These are phyloP conservation scores for Poecilia latipinna DNA, from an alignment of 2,113 vertebrate genomes.

Conservation along the genomic window DNA sequence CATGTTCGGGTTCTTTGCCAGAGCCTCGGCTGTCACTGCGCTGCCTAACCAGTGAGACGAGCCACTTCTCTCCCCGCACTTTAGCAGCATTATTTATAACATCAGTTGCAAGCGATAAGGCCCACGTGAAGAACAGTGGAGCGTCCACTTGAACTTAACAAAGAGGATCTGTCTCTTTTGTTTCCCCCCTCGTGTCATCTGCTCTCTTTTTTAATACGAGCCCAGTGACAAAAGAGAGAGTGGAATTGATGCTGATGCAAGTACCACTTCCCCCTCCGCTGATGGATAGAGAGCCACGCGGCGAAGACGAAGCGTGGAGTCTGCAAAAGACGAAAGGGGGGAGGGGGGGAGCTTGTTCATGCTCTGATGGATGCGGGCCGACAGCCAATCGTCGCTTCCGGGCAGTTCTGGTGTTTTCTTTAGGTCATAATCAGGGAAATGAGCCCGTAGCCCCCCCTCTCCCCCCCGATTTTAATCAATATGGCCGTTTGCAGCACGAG, in stretches of 20 bases:
- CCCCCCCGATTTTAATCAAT: slow-evolving; percentile 77
- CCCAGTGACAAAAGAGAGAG: slow-evolving; percentile 37
- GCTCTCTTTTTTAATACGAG: slow-evolving; percentile 46
- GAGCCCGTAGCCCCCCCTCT: slow-evolving; percentile 75
- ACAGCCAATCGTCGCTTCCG: slow-evolving; percentile 82
- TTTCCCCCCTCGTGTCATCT: slow-evolving; percentile 21
- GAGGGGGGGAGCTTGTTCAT: slow-evolving; percentile 56
- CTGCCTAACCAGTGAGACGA: slow-evolving; percentile 5
- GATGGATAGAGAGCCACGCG: slow-evolving; percentile 56
- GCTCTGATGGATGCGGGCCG: slow-evolving; percentile 70
- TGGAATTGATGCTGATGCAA: slow-evolving; percentile 66
- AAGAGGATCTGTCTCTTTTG: not conserved
- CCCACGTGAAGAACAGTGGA: not conserved
- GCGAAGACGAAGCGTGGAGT: slow-evolving; percentile 67
- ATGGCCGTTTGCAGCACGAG: slow-evolving; percentile 54
- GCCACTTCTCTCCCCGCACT: not conserved
- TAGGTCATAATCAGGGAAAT: slow-evolving; percentile 89
- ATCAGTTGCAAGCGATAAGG: slow-evolving; percentile 17
- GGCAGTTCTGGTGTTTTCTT: slow-evolving; percentile 78
- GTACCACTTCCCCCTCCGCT: slow-evolving; percentile 42
- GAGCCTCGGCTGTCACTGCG: not conserved
- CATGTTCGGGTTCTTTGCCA: too few relatives aligned
- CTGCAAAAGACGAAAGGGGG: slow-evolving; percentile 53
- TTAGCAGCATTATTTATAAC: slow-evolving; percentile 9
- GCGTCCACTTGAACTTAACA: slow-evolving; percentile 13